These are phyloP conservation scores for Cylloceria caligata DNA, from an alignment of 2,888 invertebrate species.

Conservation along the genomic window DNA sequence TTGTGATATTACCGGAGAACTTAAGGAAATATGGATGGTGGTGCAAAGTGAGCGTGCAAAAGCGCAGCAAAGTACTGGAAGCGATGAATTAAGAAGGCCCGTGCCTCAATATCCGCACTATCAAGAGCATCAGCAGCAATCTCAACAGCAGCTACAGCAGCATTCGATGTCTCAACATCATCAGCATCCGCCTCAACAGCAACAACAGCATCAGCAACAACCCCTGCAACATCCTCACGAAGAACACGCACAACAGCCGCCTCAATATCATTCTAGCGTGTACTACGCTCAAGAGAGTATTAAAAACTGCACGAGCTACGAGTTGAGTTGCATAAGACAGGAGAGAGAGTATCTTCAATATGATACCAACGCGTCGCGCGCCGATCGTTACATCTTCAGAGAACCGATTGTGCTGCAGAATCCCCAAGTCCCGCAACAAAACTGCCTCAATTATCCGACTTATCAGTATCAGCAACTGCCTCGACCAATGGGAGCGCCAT, in stretches of 20 bases:
- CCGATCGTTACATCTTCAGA: conserved; percentile 73
- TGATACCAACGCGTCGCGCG: conserved; percentile 70
- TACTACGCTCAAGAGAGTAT: conserved; percentile 69
- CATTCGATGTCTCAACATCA: conserved; percentile 40
- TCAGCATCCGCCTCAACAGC: conserved; percentile 47
- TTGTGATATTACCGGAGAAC: conserved; percentile 89
- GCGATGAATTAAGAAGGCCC: conserved; percentile 74
- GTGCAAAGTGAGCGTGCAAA: conserved; percentile 88
- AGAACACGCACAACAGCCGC: conserved; percentile 54
- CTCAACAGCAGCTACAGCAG: conserved; percentile 73
- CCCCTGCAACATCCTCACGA: conserved; percentile 59
- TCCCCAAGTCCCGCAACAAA: conserved; percentile 71
- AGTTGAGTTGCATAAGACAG: conserved; percentile 71
- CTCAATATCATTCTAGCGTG: conserved; percentile 73
- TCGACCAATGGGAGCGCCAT: conserved; percentile 77
- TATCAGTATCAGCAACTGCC: conserved; percentile 78
- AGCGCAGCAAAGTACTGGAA: conserved; percentile 84
- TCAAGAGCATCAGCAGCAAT: conserved; percentile 69
- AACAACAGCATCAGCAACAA: conserved; percentile 55
- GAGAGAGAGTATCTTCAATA: conserved; percentile 64
- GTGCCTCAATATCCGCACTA: conserved; percentile 75
- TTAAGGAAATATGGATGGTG: conserved; percentile 91
- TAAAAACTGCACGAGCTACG: conserved; percentile 72
- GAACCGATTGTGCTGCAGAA: conserved; percentile 54
- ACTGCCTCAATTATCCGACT: conserved; percentile 75